Conservation (phyloP, 1,140 invertebrate genomes). For the Monochamus saltuarius region DNA sequence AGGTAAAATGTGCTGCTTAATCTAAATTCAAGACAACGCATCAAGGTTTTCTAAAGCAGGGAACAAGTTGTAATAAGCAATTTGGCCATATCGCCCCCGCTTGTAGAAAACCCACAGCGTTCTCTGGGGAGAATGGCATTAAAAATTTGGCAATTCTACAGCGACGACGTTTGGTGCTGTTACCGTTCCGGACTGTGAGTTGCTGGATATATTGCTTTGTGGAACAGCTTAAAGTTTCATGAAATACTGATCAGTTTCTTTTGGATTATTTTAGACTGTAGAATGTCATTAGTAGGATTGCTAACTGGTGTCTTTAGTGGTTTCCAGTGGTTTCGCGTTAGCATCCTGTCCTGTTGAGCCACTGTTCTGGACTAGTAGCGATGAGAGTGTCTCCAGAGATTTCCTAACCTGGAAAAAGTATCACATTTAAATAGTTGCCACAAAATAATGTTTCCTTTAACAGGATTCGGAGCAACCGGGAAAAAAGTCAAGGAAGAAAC, state of each 20-base stretch:
- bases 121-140: too few species aligned
- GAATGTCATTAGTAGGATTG: conserved; percentile 9
- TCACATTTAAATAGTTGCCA: too few species aligned
- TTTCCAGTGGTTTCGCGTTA: conserved; percentile 13
- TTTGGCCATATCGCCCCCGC: too few species aligned
- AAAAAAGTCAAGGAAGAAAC: neutral
- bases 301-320: conserved; percentile 26
- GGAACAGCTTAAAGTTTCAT: neutral
- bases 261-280: neutral
- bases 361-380: conserved; percentile 53
- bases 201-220: neutral
- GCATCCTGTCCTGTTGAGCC: conserved; percentile 12
- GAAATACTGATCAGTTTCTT: conserved; percentile 24
- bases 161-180: neutral
- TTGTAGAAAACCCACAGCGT: too few species aligned
- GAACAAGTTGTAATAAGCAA: too few species aligned
- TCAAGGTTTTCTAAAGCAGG: too few species aligned
- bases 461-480: neutral
- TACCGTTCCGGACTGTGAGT: neutral
- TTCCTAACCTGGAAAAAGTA: conserved; percentile 58
- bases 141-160: neutral
- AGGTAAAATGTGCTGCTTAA: neutral
- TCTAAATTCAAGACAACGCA: too few species aligned
- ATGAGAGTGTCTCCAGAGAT: conserved; percentile 62
- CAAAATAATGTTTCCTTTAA: neutral